These are phyloP conservation scores for Sebastes minor DNA, from an alignment of 2,797 vertebrate species.

Conservation along the genomic window DNA sequence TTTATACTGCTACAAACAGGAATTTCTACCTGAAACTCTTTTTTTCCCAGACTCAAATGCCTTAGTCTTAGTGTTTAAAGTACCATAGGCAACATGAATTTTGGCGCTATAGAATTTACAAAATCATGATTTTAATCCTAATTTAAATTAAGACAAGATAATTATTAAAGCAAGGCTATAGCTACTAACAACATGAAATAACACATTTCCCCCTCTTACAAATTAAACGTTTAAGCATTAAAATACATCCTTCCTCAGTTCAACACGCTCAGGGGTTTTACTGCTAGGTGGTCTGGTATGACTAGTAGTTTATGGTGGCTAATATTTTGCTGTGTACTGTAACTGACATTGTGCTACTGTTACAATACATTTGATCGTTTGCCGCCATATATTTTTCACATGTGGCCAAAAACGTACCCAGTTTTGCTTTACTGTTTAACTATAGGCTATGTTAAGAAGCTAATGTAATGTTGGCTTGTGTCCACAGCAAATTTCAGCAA, in stretches of 20 bases:
- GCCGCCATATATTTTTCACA: too few species aligned
- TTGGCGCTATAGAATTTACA: not conserved
- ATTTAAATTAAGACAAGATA: not conserved
- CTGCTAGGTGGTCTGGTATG: not conserved
- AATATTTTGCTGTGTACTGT: not conserved
- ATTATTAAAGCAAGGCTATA: not conserved
- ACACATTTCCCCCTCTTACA: not conserved
- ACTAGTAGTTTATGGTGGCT: not conserved
- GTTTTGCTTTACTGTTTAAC: too few species aligned
- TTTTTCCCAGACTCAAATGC: not conserved
- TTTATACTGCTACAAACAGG: not conserved
- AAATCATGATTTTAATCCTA: too few species aligned
- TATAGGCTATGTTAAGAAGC: too few species aligned
- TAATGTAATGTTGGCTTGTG: too few species aligned
- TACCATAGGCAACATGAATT: not conserved
- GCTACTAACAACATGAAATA: not conserved
- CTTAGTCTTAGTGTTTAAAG: not conserved
- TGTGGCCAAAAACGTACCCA: too few species aligned
- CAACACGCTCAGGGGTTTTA: not conserved
- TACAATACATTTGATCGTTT: too few species aligned
- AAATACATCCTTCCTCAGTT: not conserved
- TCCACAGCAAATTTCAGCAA: too few species aligned
- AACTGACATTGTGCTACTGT: too few species aligned
- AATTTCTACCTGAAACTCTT: not conserved
- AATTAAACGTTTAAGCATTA: not conserved